These are phyloP conservation scores for Pecten maximus DNA, from an alignment of 2,888 invertebrate species.

Conservation along the genomic window DNA sequence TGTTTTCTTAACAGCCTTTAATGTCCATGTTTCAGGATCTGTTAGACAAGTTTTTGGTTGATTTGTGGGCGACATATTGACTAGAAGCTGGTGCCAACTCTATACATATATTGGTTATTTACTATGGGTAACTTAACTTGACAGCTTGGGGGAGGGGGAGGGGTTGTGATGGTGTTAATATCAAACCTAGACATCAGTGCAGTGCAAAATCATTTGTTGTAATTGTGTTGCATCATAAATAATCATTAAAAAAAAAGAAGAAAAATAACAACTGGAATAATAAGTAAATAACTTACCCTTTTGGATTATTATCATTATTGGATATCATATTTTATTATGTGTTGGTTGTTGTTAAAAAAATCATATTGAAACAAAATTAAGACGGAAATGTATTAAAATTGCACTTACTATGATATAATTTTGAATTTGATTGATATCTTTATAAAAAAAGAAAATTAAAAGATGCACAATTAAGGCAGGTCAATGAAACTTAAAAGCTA, in stretches of 20 bases:
- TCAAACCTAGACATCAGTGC: background rate
- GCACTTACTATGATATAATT: background rate
- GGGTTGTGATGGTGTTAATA: too few species aligned
- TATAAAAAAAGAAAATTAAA: background rate
- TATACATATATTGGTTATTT: background rate
- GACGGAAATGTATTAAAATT: background rate
- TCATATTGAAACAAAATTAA: too few species aligned
- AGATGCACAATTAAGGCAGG: background rate
- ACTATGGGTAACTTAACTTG: background rate
- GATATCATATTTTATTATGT: too few species aligned
- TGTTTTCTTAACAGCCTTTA: background rate
- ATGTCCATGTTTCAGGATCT: background rate
- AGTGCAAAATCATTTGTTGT: background rate
- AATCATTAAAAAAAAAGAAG: background rate
- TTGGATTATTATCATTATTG: too few species aligned
- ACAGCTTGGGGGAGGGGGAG: background rate
- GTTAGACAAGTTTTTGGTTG: background rate
- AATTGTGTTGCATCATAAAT: background rate
- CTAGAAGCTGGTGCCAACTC: background rate
- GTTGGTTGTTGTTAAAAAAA: too few species aligned
- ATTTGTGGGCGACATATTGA: background rate
- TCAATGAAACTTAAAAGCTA: background rate
- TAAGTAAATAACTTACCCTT: background rate
- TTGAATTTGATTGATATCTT: background rate
- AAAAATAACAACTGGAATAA: too few species aligned